These are phyloP conservation scores for Excalfactoria chinensis DNA, from an alignment of 2,113 vertebrate species.

Conservation along the genomic window DNA sequence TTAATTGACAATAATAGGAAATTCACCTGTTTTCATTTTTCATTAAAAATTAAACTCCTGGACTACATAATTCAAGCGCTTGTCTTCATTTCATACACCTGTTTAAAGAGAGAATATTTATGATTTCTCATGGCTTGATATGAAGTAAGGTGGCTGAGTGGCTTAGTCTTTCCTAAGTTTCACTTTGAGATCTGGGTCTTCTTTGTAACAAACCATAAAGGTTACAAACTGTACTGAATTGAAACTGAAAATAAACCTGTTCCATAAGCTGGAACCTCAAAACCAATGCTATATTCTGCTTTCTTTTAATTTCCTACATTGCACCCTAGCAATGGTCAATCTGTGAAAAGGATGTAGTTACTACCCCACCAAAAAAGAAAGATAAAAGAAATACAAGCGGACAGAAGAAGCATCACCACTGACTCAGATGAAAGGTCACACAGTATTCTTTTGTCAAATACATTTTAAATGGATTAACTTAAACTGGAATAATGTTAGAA, in stretches of 20 bases:
- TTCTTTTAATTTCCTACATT: background rate
- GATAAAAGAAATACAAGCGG: background rate
- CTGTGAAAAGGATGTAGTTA: background rate
- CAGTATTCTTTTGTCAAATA: fast-evolving
- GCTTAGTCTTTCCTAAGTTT: background rate
- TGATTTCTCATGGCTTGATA: constrained; percentile 16
- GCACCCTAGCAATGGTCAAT: background rate
- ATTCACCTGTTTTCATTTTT: constrained; percentile 32
- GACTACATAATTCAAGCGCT: background rate
- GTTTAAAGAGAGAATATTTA: constrained; percentile 6
- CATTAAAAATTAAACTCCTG: background rate
- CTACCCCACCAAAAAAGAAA: background rate
- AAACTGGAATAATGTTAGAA: background rate
- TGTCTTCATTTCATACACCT: constrained; percentile 12
- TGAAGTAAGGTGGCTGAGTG: background rate
- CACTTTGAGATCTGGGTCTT: background rate
- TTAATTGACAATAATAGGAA: background rate
- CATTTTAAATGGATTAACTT: background rate
- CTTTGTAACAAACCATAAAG: background rate
- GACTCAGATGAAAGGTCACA: background rate
- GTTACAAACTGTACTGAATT: background rate
- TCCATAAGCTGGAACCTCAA: background rate
- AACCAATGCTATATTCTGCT: background rate
- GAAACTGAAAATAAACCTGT: background rate
- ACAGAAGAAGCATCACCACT: background rate